Base-by-base conservation (phyloP, 2,888 invertebrate species). In the Furcula furcula region DNA sequence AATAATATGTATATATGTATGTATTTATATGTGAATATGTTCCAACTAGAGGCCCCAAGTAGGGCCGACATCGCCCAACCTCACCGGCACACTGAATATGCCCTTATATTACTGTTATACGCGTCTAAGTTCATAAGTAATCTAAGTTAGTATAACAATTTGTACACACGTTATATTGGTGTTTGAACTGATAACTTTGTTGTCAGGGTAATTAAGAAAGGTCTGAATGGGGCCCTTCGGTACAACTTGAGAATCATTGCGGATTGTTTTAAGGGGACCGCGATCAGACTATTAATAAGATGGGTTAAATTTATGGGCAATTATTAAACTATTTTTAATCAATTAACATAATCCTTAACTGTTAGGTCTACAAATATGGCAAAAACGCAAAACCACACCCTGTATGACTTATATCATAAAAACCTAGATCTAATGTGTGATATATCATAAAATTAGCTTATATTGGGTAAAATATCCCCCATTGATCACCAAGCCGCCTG, bases 91-190 rank as follows among this genome's bases (percentile, higher is more conserved):
- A 30, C 16, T 9, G 15, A 33, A 34, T 43, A 56, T 52, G n/a
- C 46, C 46, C 55, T 57, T 57, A 58, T 56, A 55, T 51, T 41
- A 58, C 49, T 43, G 42, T 38, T 29, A 41, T 43, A 40, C 47
- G 40, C 35, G 21, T 46, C 36, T 55, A 59, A 57, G 54, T 63
- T 59, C 57, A 59, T 63, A 55, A 50, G 52, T 45, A 58, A 55
- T 62, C 50, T 58, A 60, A 55, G 46, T 60, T 60, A 36, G 39
- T 31, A 49, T 47, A 39, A 46, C 48, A 58, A 54, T 55, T 56
- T 48, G 41, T 51, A 32, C 27, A 40, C 26, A 10, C 26, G 18
- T 26, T 31, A 25, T 31, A 7, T n/a, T 10, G 19, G 27, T 26
- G 34, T 27, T 29, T 4, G 25, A 26, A 22, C 22, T 3, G 1